A percentile compares a stretch with the other conserved stretches of the same genome.
Evolutionary conservation across 2,888 invertebrate species (phyloP).

Genomic region (Idaea biselata): DNA sequence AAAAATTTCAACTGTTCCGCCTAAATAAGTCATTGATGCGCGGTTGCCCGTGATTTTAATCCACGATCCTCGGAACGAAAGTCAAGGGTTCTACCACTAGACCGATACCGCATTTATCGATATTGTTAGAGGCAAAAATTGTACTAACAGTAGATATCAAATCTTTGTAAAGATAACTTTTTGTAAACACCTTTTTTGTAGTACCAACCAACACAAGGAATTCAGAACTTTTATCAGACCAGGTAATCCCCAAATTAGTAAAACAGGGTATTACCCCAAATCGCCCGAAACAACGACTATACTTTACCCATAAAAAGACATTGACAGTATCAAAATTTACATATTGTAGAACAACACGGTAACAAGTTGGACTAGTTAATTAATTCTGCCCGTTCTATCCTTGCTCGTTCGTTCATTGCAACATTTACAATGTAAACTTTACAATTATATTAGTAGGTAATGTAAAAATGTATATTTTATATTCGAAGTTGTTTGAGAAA

Average conservation of each 20-base stretch:
- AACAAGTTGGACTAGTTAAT: background rate
- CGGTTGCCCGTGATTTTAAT: too few relatives aligned
- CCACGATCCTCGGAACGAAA: too few relatives aligned
- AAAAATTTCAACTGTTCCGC: too few relatives aligned
- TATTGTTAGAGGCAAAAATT: too few relatives aligned
- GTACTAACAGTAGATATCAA: too few relatives aligned
- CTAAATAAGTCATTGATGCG: too few relatives aligned
- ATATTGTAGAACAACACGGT: background rate
- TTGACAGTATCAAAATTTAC: constrained; percentile 1
- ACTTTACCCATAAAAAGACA: background rate
- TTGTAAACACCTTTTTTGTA: background rate
- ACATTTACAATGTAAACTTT: background rate
- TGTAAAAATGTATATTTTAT: background rate
- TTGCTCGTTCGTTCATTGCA: background rate
- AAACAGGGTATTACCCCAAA: background rate
- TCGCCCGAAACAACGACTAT: background rate
- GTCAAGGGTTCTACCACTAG: too few relatives aligned
- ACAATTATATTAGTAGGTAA: background rate
- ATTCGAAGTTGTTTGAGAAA: too few relatives aligned
- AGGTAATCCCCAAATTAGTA: background rate
- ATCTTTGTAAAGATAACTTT: background rate
- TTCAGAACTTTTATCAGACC: background rate
- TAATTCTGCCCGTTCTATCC: background rate
- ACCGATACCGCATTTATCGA: too few relatives aligned
- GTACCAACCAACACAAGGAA: background rate